phyloP scores from a whole-genome alignment of 2,888 invertebrate genomes.

The Penaeus monodon region DNA sequence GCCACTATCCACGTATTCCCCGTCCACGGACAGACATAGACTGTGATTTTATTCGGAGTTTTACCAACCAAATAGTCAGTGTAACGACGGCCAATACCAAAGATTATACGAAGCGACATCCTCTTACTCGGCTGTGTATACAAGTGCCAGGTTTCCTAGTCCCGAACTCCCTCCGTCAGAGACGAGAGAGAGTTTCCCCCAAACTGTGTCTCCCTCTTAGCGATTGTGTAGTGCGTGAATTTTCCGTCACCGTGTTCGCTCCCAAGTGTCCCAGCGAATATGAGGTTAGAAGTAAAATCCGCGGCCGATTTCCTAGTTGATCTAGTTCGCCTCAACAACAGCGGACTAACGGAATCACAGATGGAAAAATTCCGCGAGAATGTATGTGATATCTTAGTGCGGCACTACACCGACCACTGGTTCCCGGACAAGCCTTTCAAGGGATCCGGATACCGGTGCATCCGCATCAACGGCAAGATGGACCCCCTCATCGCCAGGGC shows the following conservation, averaged over 20 bases:
- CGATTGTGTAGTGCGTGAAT: conserved; percentile 5
- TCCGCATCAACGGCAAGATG: conserved; percentile 80
- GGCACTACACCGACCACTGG: conserved; percentile 79
- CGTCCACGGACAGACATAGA: conserved; percentile 62
- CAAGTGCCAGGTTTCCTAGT: conserved; percentile 61
- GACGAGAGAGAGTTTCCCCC: conserved; percentile 21
- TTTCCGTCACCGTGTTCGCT: conserved; percentile 30
- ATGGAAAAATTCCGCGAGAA: conserved; percentile 72
- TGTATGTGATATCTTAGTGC: conserved; percentile 71
- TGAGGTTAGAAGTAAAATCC: conserved; percentile 73
- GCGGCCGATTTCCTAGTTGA: conserved; percentile 73
- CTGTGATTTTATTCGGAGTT: conserved; percentile 60
- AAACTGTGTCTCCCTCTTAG: conserved; percentile 13
- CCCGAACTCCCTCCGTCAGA: conserved; percentile 28
- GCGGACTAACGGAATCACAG: conserved; percentile 68
- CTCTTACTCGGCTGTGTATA: conserved; percentile 41
- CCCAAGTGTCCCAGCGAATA: conserved; percentile 66
- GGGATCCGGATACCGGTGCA: conserved; percentile 81
- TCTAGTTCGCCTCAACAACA: conserved; percentile 70
- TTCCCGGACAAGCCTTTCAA: conserved; percentile 80
- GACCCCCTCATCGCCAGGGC: conserved; percentile 79
- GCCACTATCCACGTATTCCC: conserved; percentile 46
- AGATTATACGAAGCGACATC: conserved; percentile 49
- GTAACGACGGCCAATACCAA: conserved; percentile 48
- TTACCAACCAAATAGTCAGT: conserved; percentile 48